These are phyloP conservation scores for Dendrolimus houi DNA, from an alignment of 2,888 invertebrate genomes.

Conservation along the genomic window DNA sequence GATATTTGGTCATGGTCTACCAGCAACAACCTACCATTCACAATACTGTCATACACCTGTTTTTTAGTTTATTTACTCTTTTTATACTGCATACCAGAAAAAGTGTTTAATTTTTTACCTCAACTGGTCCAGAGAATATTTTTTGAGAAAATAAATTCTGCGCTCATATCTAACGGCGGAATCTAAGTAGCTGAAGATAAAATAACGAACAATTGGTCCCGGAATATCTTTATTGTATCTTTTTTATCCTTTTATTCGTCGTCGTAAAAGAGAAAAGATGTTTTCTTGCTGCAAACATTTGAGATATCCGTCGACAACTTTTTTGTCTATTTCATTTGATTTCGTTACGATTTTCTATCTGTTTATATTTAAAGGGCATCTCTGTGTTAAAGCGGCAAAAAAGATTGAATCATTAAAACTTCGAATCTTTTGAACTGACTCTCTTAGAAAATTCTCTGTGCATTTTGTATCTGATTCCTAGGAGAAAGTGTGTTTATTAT, in stretches of 20 bases:
- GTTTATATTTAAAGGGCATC: too few species aligned
- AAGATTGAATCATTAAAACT: too few species aligned
- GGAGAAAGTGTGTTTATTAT: too few species aligned
- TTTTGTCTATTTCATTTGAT: slow-evolving; percentile 6
- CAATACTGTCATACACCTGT: too few species aligned
- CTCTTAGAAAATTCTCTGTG: too few species aligned
- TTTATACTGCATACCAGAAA: too few species aligned
- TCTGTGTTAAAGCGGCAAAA: too few species aligned
- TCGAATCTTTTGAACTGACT: too few species aligned
- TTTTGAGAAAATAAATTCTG: neutral
- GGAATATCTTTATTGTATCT: neutral
- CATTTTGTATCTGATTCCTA: too few species aligned
- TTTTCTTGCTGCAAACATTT: neutral
- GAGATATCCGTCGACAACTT: slow-evolving; percentile 5
- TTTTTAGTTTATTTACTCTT: too few species aligned
- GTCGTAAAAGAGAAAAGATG: neutral
- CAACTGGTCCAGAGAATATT: neutral
- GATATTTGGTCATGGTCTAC: too few species aligned
- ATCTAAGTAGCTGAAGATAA: neutral
- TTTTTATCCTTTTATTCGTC: slow-evolving; percentile 1
- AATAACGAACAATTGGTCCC: neutral
- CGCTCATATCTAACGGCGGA: neutral
- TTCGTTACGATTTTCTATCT: neutral
- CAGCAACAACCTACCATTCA: too few species aligned
- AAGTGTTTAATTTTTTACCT: neutral